A percentile compares a stretch with the other conserved stretches of the same genome.
phyloP scores from a whole-genome alignment of 2,797 vertebrate genomes.

The Arvicola amphibius region DNA sequence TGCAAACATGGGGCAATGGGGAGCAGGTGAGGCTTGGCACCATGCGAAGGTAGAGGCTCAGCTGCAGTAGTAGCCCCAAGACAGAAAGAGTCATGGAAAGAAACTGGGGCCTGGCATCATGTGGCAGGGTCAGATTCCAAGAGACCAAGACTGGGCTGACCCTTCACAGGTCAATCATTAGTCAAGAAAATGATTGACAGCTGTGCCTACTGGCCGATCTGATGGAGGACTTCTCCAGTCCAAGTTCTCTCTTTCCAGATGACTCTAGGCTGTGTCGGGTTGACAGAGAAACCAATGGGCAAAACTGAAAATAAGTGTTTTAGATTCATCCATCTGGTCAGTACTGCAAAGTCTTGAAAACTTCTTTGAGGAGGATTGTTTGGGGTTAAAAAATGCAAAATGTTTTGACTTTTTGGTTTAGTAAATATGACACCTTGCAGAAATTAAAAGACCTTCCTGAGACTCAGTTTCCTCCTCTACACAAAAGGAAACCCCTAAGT shows the following conservation, averaged over 20 bases:
- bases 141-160: neutral
- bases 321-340: neutral
- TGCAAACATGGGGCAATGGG: neutral
- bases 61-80: neutral
- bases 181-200: neutral
- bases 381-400: conserved; percentile 37
- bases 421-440: neutral
- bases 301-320: conserved; percentile 43
- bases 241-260: neutral
- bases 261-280: neutral
- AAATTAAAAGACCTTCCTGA: conserved; percentile 19
- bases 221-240: neutral
- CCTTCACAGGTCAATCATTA: neutral
- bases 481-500: conserved; percentile 37
- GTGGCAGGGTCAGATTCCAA: neutral
- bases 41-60: too few species aligned
- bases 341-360: neutral
- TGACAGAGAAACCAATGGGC: neutral
- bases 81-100: neutral
- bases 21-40: neutral
- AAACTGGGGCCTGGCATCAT: neutral
- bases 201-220: neutral
- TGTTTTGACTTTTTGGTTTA: neutral
- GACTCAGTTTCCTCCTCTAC: neutral
- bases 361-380: neutral